phyloP scores from a whole-genome alignment of 2,113 vertebrate genomes.

The Eulemur rufifrons region DNA sequence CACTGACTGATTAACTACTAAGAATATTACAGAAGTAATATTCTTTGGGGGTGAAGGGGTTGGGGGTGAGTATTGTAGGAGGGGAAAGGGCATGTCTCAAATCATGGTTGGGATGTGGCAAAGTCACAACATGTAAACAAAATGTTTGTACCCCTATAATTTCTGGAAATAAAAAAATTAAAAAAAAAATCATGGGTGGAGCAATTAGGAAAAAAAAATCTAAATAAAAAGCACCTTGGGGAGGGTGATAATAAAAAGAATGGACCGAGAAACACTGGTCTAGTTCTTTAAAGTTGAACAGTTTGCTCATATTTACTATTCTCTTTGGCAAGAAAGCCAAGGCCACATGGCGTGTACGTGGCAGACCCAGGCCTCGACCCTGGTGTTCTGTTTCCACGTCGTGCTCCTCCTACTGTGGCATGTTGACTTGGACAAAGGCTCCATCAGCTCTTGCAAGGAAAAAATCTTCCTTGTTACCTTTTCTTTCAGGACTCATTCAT shows the following conservation, averaged over 20 bases:
- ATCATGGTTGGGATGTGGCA: too few species aligned
- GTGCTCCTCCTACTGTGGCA: background rate
- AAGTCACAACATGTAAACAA: too few species aligned
- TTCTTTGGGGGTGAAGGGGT: too few species aligned
- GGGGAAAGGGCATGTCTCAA: too few species aligned
- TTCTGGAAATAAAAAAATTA: too few species aligned
- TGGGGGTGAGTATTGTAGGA: too few species aligned
- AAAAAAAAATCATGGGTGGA: background rate
- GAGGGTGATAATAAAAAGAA: background rate
- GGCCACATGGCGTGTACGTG: accelerated
- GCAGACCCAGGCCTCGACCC: background rate
- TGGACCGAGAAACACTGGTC: background rate
- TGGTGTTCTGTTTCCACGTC: background rate
- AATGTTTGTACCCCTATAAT: too few species aligned
- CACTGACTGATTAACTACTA: too few species aligned
- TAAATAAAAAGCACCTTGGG: background rate
- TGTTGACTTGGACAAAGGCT: background rate
- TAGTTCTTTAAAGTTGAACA: background rate
- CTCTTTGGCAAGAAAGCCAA: background rate
- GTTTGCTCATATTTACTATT: background rate
- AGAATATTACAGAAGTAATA: too few species aligned
- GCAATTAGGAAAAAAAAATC: background rate
- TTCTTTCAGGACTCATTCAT: background rate
- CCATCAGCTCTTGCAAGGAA: background rate
- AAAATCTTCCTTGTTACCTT: background rate